These are phyloP conservation scores for Eilema griseolum DNA, from an alignment of 2,888 invertebrate species.

Conservation along the genomic window DNA sequence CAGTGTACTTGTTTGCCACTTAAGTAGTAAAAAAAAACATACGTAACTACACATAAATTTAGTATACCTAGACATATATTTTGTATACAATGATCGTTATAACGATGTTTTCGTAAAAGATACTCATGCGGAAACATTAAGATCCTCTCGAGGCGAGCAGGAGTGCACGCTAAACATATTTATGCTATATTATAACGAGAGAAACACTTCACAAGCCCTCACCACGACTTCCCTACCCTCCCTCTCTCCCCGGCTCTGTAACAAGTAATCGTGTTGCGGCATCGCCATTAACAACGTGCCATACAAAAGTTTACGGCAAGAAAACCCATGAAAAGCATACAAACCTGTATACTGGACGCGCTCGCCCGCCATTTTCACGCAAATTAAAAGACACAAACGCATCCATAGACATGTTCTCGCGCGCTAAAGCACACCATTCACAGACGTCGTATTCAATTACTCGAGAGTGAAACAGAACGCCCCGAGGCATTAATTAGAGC, in stretches of 20 bases:
- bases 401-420: slow-evolving; percentile 76
- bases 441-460: slow-evolving; percentile 78
- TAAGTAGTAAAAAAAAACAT: too few relatives aligned
- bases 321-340: slow-evolving; percentile 70
- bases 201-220: slow-evolving; percentile 64
- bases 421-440: slow-evolving; percentile 83
- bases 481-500: slow-evolving; percentile 87
- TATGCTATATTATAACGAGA: slow-evolving; percentile 83
- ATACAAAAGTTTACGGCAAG: slow-evolving; percentile 68
- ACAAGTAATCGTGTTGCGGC: slow-evolving; percentile 72
- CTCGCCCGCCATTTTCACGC: slow-evolving; percentile 83
- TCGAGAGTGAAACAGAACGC: slow-evolving; percentile 82
- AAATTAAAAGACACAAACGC: slow-evolving; percentile 85
- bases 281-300: slow-evolving; percentile 60
- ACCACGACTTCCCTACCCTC: slow-evolving; percentile 57
- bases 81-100: slow-evolving; percentile 45
- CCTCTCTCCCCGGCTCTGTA: slow-evolving; percentile 57
- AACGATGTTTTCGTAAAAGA: slow-evolving; percentile 72
- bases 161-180: slow-evolving; percentile 78
- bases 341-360: slow-evolving; percentile 70
- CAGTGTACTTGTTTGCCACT: too few relatives aligned
- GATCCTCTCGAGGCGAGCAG: slow-evolving; percentile 64
- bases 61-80: neutral
- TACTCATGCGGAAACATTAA: slow-evolving; percentile 78
- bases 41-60: neutral